Evolutionary conservation across 2,797 vertebrate genomes (phyloP).

Genomic region (Valencia hispanica): DNA sequence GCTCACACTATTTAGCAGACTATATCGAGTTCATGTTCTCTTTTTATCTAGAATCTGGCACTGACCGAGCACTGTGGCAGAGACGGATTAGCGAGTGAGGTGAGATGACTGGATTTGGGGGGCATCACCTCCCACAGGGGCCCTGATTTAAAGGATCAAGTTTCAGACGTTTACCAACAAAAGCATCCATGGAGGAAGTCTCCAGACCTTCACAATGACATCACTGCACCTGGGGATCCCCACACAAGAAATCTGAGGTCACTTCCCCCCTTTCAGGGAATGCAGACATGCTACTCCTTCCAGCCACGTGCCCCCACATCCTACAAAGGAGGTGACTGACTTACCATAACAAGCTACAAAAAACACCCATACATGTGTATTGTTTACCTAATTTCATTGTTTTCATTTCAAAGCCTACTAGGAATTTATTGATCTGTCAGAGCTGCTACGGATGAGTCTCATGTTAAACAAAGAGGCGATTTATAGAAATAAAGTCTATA

Average conservation of each 20-base stretch:
- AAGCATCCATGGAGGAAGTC: constrained; percentile 73
- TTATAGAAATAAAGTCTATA: constrained; percentile 22
- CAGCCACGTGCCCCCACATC: constrained; percentile 64
- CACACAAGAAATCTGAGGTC: constrained; percentile 79
- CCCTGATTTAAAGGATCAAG: constrained; percentile 59
- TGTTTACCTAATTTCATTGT: constrained; percentile 10
- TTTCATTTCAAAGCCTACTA: constrained; percentile 13
- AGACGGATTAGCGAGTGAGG: constrained; percentile 9
- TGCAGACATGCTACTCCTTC: constrained; percentile 65
- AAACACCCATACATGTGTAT: not conserved
- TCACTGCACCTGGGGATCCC: constrained; percentile 76
- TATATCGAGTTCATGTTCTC: constrained; percentile 58
- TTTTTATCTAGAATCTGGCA: constrained; percentile 37
- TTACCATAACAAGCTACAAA: not conserved
- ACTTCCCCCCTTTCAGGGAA: constrained; percentile 74
- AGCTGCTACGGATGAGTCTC: constrained; percentile 28
- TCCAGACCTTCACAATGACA: constrained; percentile 68
- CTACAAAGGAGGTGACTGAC: constrained; percentile 20
- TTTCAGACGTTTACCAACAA: constrained; percentile 79
- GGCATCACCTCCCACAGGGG: constrained; percentile 62
- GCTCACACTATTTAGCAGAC: constrained; percentile 47
- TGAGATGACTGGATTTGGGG: constrained; percentile 43
- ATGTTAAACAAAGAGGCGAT: constrained; percentile 24
- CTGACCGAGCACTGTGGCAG: constrained; percentile 14
- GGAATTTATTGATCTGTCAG: constrained; percentile 3